Evolutionary conservation across 2,888 invertebrate species (phyloP), one percentile per base, ranked within the genome.

Genomic region (Chymomyza fuscimana): DNA sequence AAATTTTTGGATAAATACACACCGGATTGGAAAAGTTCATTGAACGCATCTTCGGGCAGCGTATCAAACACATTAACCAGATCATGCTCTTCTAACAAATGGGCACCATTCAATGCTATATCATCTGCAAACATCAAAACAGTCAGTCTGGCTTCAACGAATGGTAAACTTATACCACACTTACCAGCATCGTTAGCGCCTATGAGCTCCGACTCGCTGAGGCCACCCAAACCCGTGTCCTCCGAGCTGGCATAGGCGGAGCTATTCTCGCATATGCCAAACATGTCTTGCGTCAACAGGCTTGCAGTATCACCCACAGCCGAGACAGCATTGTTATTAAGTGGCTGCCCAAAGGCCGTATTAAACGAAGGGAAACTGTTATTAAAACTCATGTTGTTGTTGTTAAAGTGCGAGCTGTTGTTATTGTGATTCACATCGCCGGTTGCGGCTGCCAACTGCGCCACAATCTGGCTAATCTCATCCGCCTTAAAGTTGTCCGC

Each of bases 1-100:
- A 70, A 86, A 78, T 73, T 80, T 69, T 82, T 72, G 67, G 70
- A 76, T 68, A 83, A 74, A 84, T 84, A 84, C 83, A 87, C 88
- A 84, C 96, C 89, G 95, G 94, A 89, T 95, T 94, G 92, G 96
- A 84, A 96, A 66, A 96, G 93, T 90, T 96, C 96, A 91, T 95
- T 96, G 91, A 97, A 96, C 88, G 96, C 96, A 90, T 96, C 96
- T 73, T 95, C 95, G 75, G 96, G 95, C 87, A 96, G 93, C 87
- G 95, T 95, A 91, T 95, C 96, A 72, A 96, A 93, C 74, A 96
- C 96, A 88, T 95, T 96, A 73, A 94, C 95, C 85, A 96, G 94
- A 89, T 96, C 96, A 74, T 94, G 94, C 87, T 95, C 95, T 85
- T 96, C 95, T 76, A 95, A 91, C 62, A 95, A 93, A 90, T 92